A percentile compares a stretch with the other conserved stretches of the same genome.
Conservation (phyloP, 1,140 invertebrate genomes). For the Conus betulinus region DNA sequence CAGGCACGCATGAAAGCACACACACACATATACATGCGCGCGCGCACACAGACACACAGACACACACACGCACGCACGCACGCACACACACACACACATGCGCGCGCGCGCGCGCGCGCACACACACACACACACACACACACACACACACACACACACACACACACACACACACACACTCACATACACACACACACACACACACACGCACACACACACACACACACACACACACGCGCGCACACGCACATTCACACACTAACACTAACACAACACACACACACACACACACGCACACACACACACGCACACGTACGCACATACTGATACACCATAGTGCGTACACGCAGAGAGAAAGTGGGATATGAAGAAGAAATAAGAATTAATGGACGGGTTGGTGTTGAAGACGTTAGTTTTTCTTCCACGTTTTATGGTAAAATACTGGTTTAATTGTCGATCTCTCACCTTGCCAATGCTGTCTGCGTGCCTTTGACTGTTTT, state of each 20-base stretch:
- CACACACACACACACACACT: not conserved
- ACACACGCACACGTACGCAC: not conserved
- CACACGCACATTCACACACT: too few species aligned
- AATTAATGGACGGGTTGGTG: too few species aligned
- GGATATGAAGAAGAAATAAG: not conserved
- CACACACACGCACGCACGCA: not conserved
- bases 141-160: not conserved
- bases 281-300: not conserved
- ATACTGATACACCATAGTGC: too few species aligned
- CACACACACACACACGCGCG: too few species aligned
- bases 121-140: not conserved
- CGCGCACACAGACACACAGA: not conserved
- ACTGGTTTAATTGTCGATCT: not conserved
- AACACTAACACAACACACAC: not conserved
- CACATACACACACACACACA: too few species aligned
- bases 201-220: too few species aligned
- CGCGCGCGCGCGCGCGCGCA: not conserved
- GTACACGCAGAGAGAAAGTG: not conserved
- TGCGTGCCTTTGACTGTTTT: not conserved
- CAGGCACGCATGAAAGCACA: too few species aligned
- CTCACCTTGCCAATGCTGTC: too few species aligned
- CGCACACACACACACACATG: not conserved
- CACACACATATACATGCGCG: not conserved
- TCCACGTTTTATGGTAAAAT: too few species aligned
- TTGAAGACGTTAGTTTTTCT: too few species aligned